These are phyloP conservation scores for Sesamia inferens DNA, from an alignment of 2,888 invertebrate species.

Conservation along the genomic window DNA sequence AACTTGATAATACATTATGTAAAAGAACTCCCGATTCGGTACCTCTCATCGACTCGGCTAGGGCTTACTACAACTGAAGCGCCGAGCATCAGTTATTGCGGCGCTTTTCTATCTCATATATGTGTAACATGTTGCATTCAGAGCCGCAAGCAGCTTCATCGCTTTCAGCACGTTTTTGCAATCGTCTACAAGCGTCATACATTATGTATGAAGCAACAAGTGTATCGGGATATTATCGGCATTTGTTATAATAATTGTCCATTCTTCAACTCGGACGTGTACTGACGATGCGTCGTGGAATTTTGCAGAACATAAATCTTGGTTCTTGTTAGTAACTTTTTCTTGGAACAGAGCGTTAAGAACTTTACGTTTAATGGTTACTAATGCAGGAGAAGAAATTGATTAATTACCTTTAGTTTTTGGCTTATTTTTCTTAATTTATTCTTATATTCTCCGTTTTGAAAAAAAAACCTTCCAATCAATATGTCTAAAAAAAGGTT, in stretches of 20 bases:
- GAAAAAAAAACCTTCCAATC: too few relatives aligned
- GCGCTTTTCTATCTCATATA: neutral
- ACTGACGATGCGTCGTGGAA: neutral
- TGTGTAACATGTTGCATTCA: neutral
- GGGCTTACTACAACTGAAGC: neutral
- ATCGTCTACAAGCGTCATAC: slow-evolving; percentile 25
- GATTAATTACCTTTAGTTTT: neutral
- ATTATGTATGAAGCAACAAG: slow-evolving; percentile 60
- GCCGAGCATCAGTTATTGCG: neutral
- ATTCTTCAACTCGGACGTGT: neutral
- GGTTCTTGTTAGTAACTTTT: neutral
- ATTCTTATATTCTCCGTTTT: too few relatives aligned
- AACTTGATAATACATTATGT: neutral
- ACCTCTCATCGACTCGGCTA: neutral
- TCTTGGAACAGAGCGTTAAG: neutral
- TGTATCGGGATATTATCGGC: slow-evolving; percentile 42
- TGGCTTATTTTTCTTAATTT: too few relatives aligned
- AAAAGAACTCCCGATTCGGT: neutral
- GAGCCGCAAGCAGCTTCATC: slow-evolving; percentile 12
- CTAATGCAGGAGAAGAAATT: neutral
- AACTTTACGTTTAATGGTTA: neutral
- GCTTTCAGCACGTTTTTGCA: slow-evolving; percentile 46
- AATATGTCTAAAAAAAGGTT: too few relatives aligned
- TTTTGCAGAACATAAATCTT: slow-evolving; percentile 5
- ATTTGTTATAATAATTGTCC: slow-evolving; percentile 39